These are phyloP conservation scores for Neofelis nebulosa DNA, from an alignment of 2,113 vertebrate species.

Conservation along the genomic window DNA sequence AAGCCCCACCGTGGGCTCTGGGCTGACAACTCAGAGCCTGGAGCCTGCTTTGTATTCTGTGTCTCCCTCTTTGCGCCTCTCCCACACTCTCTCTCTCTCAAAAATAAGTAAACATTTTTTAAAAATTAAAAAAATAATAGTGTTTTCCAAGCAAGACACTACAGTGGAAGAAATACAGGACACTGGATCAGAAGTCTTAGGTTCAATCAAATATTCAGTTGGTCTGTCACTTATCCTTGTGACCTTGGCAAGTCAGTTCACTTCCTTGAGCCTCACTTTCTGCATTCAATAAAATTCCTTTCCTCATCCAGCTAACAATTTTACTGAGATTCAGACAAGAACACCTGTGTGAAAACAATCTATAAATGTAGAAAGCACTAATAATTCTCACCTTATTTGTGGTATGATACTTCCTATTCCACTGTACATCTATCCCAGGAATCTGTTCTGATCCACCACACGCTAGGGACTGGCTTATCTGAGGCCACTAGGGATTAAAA, in stretches of 20 bases:
- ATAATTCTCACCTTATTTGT: constrained; percentile 81
- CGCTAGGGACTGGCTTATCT: constrained; percentile 53
- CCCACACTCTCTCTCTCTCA: too few species aligned
- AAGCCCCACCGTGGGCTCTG: too few species aligned
- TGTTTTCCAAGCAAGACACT: constrained; percentile 1
- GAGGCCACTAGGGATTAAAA: constrained; percentile 71
- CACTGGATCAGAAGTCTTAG: background rate
- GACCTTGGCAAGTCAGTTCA: background rate
- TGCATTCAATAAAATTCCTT: background rate
- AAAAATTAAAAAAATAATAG: background rate
- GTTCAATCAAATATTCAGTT: constrained; percentile 14
- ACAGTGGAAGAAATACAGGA: constrained; percentile 14
- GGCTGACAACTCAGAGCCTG: too few species aligned
- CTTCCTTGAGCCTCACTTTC: background rate
- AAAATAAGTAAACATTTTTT: too few species aligned
- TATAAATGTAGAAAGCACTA: constrained; percentile 4
- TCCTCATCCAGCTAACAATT: background rate
- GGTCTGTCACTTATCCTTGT: background rate
- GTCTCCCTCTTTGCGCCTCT: too few species aligned
- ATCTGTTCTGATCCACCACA: constrained; percentile 70
- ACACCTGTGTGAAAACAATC: background rate
- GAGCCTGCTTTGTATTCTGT: too few species aligned
- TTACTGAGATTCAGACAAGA: constrained; percentile 39
- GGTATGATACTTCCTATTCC: constrained; percentile 73
- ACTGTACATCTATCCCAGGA: constrained; percentile 61